Percentiles rank a stretch among this genome's conserved stretches.
Conservation (phyloP, 2,797 vertebrate species). For the Manis crassicaudata region DNA sequence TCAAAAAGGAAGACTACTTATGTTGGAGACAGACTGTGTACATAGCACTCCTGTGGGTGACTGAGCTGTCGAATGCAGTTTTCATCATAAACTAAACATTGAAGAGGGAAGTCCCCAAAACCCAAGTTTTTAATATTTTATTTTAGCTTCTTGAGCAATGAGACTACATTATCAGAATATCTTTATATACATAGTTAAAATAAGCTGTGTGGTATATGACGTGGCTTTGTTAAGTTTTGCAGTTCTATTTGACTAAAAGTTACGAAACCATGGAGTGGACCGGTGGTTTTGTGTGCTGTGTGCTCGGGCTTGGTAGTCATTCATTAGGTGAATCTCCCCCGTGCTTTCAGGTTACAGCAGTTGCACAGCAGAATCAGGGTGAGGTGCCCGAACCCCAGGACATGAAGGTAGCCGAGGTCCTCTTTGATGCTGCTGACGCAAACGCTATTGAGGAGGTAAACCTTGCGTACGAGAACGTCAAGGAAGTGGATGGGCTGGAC, state of each 20-base stretch:
- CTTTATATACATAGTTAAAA: not conserved
- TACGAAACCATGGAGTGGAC: not conserved
- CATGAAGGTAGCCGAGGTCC: conserved; percentile 96
- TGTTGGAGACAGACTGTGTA: not conserved
- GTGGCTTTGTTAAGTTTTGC: not conserved
- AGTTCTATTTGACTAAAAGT: not conserved
- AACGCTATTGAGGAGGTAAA: conserved; percentile 99
- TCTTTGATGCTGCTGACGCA: conserved; percentile 97
- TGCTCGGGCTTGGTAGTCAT: no score
- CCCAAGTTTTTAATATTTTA: not conserved
- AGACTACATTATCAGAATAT: not conserved
- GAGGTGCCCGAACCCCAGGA: conserved; percentile 96
- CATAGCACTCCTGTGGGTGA: not conserved
- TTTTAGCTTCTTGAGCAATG: not conserved
- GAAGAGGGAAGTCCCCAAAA: not conserved
- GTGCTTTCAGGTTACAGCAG: conserved; percentile 92
- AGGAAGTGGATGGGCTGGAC: conserved; percentile 98
- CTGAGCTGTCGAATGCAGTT: not conserved
- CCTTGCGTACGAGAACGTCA: conserved; percentile 98
- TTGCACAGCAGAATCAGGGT: conserved; percentile 95
- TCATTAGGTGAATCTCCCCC: not conserved
- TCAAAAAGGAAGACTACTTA: not conserved
- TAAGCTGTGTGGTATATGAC: accelerated
- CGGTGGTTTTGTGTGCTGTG: not conserved
- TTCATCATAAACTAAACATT: not conserved